Evolutionary conservation across 2,888 invertebrate genomes (phyloP), one percentile per base, ranked within the genome.

Genomic region (Tromatobia lineatoria): DNA sequence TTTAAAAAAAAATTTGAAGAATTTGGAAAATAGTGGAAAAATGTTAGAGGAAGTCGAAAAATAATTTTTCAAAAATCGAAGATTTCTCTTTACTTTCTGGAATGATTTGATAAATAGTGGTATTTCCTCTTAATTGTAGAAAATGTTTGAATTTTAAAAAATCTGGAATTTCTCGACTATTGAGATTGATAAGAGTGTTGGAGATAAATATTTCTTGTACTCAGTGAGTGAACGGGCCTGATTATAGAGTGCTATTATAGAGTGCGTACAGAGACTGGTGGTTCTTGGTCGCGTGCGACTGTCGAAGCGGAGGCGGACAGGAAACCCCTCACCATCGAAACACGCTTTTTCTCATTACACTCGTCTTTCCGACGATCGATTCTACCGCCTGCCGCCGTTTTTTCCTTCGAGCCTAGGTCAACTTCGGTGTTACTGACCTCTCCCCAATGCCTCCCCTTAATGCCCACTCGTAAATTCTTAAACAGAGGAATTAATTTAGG

Each of bases 381-480:
- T 74, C 20, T 3, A 10, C 38, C 61, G 47, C 18, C 47, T 15
- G 25, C 57, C 59, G 47, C 18, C 42, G 67, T 23, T 29, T 52
- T 66, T 25, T 18, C 25, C 29, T 7, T 25, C 29, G 25, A 34
- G 82, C 57, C 59, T 59, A 66, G 77, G 59, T 77, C 77, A 67
- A 38, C 73, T 45, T 45, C 57, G 42, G 38, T 78, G 77, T 61
- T 77, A 82, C 67, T 78, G 82, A 82, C 73, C 82, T 67, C 13
- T 25, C 34, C n/a, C n/a, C 3, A 38, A 42, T 67, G n/a, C n/a
- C n/a, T n/a, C n/a, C 23, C 61, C 34, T 74, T 11, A 34, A 74
- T 47, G 25, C 47, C 45, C 15, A 61, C 34, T 59, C 42, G 57
- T 20, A n/a, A 1, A 15, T 71, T 25, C 38, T 15, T n/a, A 15